Base-by-base conservation (phyloP, 1,140 invertebrate genomes). In the Dolichoris vasculosae region DNA sequence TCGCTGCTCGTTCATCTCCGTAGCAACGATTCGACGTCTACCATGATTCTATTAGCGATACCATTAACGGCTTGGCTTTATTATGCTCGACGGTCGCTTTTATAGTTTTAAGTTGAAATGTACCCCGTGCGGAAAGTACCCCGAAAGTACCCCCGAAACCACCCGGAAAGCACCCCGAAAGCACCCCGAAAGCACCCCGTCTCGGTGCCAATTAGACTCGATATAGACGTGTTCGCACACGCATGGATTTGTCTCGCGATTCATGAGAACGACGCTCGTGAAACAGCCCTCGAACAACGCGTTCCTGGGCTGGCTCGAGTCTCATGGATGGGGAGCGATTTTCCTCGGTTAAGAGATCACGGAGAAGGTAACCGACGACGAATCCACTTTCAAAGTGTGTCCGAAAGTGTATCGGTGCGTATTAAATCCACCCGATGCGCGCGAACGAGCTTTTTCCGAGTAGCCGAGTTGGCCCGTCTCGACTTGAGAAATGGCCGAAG, bases 21-120 rank as follows among this genome's bases (percentile, higher is more conserved):
- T 1, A 2, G 8, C 73, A n/a, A 32, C 48, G 15, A 51, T 51
- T 17, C 15, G 71, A 43, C 48, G 11, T 51, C 75, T 6, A 84
- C 83, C 89, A 91, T 88, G 91, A 92, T 92, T 92, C 90, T 92
- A 92, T 92, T 91, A 91, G 89, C 89, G 89, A 91, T 91, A 91
- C 89, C 89, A 91, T 91, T 91, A 91, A 91, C 90, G 88, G 89
- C 89, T 89, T 85, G 87, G 85, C 87, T 91, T 92, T 91, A 91
- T 91, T 92, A 90, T 91, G 87, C 90, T 88, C 86, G 84, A 88
- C 88, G 88, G 86, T 87, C 85, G 86, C 77, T 89, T 92, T 92
- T 90, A 91, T 91, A 90, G 91, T 90, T 92, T 91, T 88, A 91
- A 90, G 88, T 89, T 86, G 85, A 88, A 86, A 87, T 87, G 88